phyloP scores from a whole-genome alignment of 2,888 invertebrate genomes.

The Stegana nigrithorax region DNA sequence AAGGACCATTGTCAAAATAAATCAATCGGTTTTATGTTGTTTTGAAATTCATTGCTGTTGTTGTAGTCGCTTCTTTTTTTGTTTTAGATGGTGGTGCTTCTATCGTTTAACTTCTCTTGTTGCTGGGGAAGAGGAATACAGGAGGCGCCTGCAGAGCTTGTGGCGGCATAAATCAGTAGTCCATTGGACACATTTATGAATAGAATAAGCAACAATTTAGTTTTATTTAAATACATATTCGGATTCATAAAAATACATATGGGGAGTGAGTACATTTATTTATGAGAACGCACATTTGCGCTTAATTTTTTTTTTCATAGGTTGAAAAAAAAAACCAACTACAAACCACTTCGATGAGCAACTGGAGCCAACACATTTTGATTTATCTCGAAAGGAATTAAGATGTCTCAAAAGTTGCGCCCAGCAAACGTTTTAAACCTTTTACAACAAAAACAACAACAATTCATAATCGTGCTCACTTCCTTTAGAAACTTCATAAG shows the following conservation, averaged over 20 bases:
- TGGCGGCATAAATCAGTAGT: constrained; percentile 58
- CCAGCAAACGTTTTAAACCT: constrained; percentile 35
- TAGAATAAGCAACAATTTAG: constrained; percentile 49
- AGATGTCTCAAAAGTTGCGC: constrained; percentile 64
- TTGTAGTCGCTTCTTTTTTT: constrained; percentile 34
- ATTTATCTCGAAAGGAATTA: constrained; percentile 63
- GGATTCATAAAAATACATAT: constrained; percentile 50
- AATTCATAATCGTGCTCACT: constrained; percentile 53
- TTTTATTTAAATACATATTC: constrained; percentile 27
- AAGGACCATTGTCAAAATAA: constrained; percentile 65
- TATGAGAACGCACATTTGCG: constrained; percentile 46
- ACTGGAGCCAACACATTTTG: constrained; percentile 31
- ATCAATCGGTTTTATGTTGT: constrained; percentile 67
- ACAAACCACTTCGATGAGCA: not conserved
- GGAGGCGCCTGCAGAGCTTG: constrained; percentile 41
- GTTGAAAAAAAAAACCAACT: not conserved
- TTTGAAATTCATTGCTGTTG: constrained; percentile 45
- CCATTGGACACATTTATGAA: constrained; percentile 59
- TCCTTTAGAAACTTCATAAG: constrained; percentile 36
- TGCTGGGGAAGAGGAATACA: constrained; percentile 30
- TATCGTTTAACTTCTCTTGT: constrained; percentile 34
- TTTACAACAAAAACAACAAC: constrained; percentile 7
- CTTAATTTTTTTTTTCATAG: constrained; percentile 24
- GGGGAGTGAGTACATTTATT: constrained; percentile 38
- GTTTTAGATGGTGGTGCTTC: constrained; percentile 30